These are phyloP conservation scores for Ptilodon capucinus DNA, from an alignment of 2,888 invertebrate genomes.

Conservation along the genomic window DNA sequence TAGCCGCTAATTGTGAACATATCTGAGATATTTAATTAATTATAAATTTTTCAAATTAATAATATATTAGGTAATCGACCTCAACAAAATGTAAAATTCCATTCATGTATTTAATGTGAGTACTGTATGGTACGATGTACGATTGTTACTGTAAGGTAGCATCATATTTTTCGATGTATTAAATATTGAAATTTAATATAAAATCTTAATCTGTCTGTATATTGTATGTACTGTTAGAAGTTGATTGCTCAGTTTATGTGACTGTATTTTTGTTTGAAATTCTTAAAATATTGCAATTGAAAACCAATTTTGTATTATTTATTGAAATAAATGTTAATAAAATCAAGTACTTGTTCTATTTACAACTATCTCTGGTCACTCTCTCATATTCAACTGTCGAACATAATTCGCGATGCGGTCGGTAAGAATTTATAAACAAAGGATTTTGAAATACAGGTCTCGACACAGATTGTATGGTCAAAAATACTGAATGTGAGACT, in stretches of 20 bases:
- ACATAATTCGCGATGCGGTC: no score
- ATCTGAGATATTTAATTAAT: constrained; percentile 14
- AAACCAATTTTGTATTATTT: constrained; percentile 80
- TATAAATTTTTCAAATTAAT: constrained; percentile 23
- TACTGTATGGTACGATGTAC: constrained; percentile 14
- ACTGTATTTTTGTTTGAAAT: constrained; percentile 63
- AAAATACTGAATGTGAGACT: no score
- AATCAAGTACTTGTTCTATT: constrained; percentile 56
- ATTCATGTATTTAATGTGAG: constrained; percentile 61
- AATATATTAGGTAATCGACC: constrained; percentile 35
- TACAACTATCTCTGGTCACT: no score
- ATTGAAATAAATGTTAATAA: constrained; percentile 82
- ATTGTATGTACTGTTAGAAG: constrained; percentile 56
- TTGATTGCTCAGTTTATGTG: constrained; percentile 72
- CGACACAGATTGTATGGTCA: no score
- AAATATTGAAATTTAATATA: constrained; percentile 47
- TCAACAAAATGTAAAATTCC: constrained; percentile 53
- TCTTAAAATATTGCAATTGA: constrained; percentile 66
- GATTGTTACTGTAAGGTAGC: constrained; percentile 59
- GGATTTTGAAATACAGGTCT: no score
- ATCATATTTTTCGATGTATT: constrained; percentile 67
- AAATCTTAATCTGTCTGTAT: constrained; percentile 46
- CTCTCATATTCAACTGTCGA: no score
- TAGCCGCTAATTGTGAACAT: not conserved
- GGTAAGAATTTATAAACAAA: no score